These are phyloP conservation scores for Cotesia chilonis DNA, from an alignment of 1,140 invertebrate genomes.

Conservation along the genomic window DNA sequence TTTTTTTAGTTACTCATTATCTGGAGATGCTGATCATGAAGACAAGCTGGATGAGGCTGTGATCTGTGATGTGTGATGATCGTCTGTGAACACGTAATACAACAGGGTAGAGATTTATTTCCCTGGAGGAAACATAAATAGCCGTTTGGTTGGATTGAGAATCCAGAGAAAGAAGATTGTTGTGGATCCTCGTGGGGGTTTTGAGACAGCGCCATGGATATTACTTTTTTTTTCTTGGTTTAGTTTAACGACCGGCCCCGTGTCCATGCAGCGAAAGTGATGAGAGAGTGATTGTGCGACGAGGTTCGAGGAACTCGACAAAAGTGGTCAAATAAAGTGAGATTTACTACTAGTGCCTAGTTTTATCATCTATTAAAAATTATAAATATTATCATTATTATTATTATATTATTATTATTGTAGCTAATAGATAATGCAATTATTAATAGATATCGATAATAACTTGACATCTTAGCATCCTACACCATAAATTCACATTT, in stretches of 20 bases:
- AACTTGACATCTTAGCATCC: background rate
- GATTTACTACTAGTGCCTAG: constrained; percentile 11
- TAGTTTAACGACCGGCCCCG: constrained; percentile 34
- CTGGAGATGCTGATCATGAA: too few species aligned
- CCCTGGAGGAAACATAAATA: background rate
- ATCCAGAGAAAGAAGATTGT: background rate
- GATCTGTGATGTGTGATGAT: too few species aligned
- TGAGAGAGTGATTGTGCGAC: constrained; percentile 26
- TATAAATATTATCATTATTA: too few species aligned
- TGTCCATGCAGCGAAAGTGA: constrained; percentile 39
- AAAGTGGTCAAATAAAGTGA: constrained; percentile 9
- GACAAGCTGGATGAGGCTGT: too few species aligned
- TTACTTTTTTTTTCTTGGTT: constrained; percentile 22
- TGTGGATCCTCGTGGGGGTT: constrained; percentile 11
- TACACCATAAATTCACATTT: background rate
- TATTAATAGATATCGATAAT: constrained; percentile 1
- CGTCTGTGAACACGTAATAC: too few species aligned
- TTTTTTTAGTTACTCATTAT: background rate
- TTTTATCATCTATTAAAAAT: background rate
- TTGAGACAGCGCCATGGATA: constrained; percentile 13
- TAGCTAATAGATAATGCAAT: background rate
- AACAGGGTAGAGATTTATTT: too few species aligned
- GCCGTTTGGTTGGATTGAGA: background rate
- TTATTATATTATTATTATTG: background rate
- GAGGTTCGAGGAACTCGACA: constrained; percentile 7